Evolutionary conservation across 2,797 vertebrate species (phyloP).

Genomic region (Brotula barbata): DNA sequence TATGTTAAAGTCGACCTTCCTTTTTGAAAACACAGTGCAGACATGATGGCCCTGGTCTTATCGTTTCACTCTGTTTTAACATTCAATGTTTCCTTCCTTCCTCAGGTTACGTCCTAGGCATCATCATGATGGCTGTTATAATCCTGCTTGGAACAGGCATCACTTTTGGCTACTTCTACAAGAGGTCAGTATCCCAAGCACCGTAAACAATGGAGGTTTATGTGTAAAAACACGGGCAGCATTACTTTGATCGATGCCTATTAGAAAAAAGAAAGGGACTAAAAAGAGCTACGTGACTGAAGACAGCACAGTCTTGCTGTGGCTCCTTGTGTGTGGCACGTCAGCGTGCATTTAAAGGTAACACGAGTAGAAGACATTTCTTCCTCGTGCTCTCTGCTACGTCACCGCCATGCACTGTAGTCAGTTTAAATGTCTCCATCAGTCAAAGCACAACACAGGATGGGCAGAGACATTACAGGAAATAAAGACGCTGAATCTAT

Average conservation of each 20-base stretch:
- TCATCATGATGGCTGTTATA: slow-evolving; percentile 80
- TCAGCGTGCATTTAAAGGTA: background rate
- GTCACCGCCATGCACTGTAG: slow-evolving; percentile 1
- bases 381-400: slow-evolving; percentile 4
- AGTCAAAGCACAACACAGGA: slow-evolving; percentile 8
- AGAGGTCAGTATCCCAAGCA: slow-evolving; percentile 73
- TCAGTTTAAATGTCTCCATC: slow-evolving; percentile 13
- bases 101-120: slow-evolving; percentile 76
- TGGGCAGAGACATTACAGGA: slow-evolving; percentile 5
- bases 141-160: slow-evolving; percentile 80
- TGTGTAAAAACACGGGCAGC: too few species aligned
- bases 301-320: background rate
- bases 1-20: slow-evolving; percentile 49
- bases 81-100: slow-evolving; percentile 5
- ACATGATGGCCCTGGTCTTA: background rate
- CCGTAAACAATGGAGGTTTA: background rate
- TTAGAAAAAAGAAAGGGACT: background rate
- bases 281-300: background rate
- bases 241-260: too few species aligned
- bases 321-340: background rate
- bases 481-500: slow-evolving; percentile 38
- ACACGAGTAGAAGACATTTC: slow-evolving; percentile 38
- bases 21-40: background rate
- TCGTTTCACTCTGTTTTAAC: background rate
- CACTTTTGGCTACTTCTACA: slow-evolving; percentile 81